Percentiles rank a stretch among this genome's conserved stretches.
Evolutionary conservation across 2,797 vertebrate genomes (phyloP).

Genomic region (Valencia hispanica): DNA sequence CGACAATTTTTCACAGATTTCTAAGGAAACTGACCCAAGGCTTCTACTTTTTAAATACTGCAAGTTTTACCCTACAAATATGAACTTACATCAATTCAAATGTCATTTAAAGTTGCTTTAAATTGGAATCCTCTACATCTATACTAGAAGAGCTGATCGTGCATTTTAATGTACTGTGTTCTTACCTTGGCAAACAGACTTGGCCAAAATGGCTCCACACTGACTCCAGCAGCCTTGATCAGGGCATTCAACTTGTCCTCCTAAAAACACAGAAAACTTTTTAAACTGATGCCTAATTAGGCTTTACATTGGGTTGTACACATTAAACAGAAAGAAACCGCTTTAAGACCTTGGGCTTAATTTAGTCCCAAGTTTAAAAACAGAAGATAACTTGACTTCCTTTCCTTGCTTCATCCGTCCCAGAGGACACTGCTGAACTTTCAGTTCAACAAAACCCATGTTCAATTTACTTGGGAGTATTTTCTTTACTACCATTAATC

Average conservation of each 20-base stretch:
- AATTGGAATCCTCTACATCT: neutral
- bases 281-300: neutral
- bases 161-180: neutral
- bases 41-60: neutral
- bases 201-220: constrained; percentile 97
- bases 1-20: neutral
- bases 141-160: neutral
- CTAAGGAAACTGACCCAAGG: neutral
- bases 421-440: neutral
- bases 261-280: constrained; percentile 65
- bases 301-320: neutral
- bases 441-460: neutral
- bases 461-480: neutral
- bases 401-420: neutral
- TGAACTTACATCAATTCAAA: no score
- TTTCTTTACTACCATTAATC: neutral
- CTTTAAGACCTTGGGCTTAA: neutral
- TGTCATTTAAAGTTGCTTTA: neutral
- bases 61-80: neutral
- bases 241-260: constrained; percentile 98
- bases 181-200: constrained; percentile 95
- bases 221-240: constrained; percentile 94
- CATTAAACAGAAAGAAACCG: neutral
- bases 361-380: neutral
- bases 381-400: neutral